Percentiles rank a stretch among this genome's conserved stretches.
phyloP scores from a whole-genome alignment of 2,888 invertebrate genomes.

The Pomacea canaliculata region DNA sequence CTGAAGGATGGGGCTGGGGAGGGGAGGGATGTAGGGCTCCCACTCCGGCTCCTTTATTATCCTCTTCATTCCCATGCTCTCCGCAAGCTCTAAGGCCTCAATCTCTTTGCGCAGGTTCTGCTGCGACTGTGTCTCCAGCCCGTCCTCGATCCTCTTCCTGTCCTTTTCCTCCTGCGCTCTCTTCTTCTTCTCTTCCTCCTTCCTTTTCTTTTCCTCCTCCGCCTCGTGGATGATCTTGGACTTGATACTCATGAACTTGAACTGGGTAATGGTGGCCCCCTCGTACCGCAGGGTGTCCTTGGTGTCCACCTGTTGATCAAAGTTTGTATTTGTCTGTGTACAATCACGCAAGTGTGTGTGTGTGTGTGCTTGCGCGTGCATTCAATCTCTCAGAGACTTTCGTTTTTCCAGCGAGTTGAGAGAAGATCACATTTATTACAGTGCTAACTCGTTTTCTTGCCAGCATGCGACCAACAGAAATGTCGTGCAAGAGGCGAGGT shows the following conservation, averaged over 20 bases:
- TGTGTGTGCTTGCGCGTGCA: not conserved
- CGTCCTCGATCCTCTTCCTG: conserved; percentile 16
- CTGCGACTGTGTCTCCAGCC: conserved; percentile 30
- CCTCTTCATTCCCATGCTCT: not conserved
- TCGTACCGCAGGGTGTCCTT: not conserved
- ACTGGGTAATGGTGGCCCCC: not conserved
- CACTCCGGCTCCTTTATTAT: conserved; percentile 18
- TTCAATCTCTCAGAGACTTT: not conserved
- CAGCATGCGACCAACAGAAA: no score
- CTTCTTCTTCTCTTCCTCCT: conserved; percentile 23
- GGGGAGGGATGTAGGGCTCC: conserved; percentile 27
- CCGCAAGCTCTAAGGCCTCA: not conserved
- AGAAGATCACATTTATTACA: no score
- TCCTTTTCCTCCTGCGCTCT: conserved; percentile 26
- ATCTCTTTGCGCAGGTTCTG: conserved; percentile 24
- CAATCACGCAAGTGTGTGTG: not conserved
- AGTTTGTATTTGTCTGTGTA: no score
- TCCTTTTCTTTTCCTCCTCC: conserved; percentile 19
- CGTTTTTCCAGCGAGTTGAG: no score
- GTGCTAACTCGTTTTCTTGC: no score
- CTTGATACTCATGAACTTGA: conserved; percentile 32
- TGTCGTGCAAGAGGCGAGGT: no score
- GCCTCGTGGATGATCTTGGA: conserved; percentile 30
- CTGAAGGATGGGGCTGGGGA: conserved; percentile 26
- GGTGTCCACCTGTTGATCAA: not conserved